These are phyloP conservation scores for Notolepis coatsorum DNA, from an alignment of 2,797 vertebrate species.

Conservation along the genomic window DNA sequence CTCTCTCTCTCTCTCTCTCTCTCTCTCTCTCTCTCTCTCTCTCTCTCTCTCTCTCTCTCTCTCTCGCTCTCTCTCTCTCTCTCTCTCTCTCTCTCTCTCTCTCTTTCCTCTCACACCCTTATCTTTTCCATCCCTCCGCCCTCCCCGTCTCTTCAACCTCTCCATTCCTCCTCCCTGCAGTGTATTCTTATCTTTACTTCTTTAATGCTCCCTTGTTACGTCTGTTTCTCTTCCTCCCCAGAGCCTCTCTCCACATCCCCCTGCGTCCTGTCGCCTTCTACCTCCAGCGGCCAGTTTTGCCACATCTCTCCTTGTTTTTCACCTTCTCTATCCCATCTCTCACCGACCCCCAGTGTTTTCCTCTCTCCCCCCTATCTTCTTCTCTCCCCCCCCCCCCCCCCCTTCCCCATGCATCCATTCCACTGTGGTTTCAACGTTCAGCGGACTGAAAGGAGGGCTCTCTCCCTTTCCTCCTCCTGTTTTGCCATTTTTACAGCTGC, in stretches of 20 bases:
- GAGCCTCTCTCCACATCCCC: too few species aligned
- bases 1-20: slow-evolving; percentile 17
- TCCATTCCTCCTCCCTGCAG: neutral
- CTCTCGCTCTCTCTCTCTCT: slow-evolving; percentile 8
- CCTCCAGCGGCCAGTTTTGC: too few species aligned
- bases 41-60: slow-evolving; percentile 5
- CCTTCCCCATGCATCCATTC: neutral
- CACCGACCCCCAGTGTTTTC: slow-evolving; percentile 5
- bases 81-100: slow-evolving; percentile 7
- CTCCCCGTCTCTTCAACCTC: slow-evolving; percentile 17
- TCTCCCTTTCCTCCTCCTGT: neutral
- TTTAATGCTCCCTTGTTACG: too few species aligned
- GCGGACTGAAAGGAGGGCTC: too few species aligned
- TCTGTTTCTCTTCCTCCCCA: too few species aligned
- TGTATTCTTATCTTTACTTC: slow-evolving; percentile 17
- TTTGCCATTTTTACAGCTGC: neutral
- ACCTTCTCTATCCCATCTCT: neutral
- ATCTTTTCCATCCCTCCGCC: neutral
- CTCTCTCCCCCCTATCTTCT: slow-evolving; percentile 28
- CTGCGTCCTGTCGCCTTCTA: too few species aligned
- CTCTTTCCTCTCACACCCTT: slow-evolving; percentile 10
- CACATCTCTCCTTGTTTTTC: neutral
- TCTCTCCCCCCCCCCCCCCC: slow-evolving; percentile 23
- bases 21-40: neutral
- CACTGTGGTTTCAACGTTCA: too few species aligned